Evolutionary conservation across 2,888 invertebrate genomes (phyloP).

Genomic region (Germaria angustata): DNA sequence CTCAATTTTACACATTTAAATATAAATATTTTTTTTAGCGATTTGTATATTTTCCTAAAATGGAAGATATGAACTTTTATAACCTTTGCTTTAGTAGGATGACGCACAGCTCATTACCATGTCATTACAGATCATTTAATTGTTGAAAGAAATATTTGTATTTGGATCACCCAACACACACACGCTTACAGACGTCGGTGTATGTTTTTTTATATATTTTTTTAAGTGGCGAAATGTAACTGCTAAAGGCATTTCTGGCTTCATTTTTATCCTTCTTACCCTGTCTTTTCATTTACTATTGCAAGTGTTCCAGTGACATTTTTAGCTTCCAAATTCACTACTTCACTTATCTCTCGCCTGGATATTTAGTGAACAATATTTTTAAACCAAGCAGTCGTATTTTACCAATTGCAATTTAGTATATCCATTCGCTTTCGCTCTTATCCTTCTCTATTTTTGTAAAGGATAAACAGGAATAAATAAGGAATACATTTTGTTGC

Average conservation of each 20-base stretch:
- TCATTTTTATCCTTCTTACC: slow-evolving; percentile 52
- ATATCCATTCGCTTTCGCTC: background rate
- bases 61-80: too few species aligned
- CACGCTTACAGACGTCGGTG: too few species aligned
- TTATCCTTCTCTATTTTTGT: background rate
- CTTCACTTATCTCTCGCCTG: slow-evolving; percentile 31
- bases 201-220: background rate
- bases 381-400: background rate
- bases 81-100: too few species aligned
- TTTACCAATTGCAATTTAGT: slow-evolving; percentile 7
- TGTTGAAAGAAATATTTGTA: too few species aligned
- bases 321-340: slow-evolving; percentile 37
- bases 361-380: slow-evolving; percentile 18
- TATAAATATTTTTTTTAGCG: too few species aligned
- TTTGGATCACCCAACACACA: too few species aligned
- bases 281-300: background rate
- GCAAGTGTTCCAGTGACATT: slow-evolving; percentile 29
- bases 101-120: too few species aligned
- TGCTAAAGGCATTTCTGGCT: slow-evolving; percentile 59
- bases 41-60: too few species aligned
- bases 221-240: slow-evolving; percentile 54
- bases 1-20: too few species aligned
- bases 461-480: background rate
- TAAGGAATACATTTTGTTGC: background rate
- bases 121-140: too few species aligned